phyloP scores from a whole-genome alignment of 2,888 invertebrate species.

The Fragum whitleyi region DNA sequence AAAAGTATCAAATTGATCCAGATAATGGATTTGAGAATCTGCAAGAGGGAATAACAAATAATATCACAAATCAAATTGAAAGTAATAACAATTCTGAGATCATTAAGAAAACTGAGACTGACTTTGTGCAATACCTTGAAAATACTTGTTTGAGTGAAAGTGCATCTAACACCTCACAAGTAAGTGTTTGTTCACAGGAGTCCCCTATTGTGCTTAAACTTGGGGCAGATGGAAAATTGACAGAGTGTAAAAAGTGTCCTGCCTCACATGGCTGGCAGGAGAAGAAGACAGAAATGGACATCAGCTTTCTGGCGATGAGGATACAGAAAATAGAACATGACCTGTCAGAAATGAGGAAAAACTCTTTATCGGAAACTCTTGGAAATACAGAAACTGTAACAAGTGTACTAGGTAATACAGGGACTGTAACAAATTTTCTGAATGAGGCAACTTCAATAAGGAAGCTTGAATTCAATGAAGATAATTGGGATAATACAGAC shows the following conservation, averaged over 20 bases:
- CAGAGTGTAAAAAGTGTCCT: slow-evolving; percentile 2
- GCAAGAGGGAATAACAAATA: too few species aligned
- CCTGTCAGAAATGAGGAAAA: slow-evolving; percentile 2
- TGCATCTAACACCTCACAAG: slow-evolving; percentile 3
- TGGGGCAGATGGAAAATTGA: not conserved
- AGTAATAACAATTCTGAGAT: not conserved
- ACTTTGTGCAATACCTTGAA: slow-evolving; percentile 20
- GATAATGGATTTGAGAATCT: too few species aligned
- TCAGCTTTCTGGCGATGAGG: slow-evolving; percentile 2
- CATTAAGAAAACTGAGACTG: slow-evolving; percentile 8
- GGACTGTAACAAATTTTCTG: too few species aligned
- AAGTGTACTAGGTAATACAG: not conserved
- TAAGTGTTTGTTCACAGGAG: slow-evolving; percentile 8
- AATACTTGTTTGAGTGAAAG: slow-evolving; percentile 10
- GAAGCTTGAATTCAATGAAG: too few species aligned
- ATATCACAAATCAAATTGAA: too few species aligned
- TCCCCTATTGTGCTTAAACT: slow-evolving; percentile 9
- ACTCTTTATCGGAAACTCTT: not conserved
- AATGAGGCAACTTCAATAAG: too few species aligned
- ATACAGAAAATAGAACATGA: slow-evolving; percentile 19
- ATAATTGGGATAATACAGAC: too few species aligned
- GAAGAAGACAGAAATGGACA: slow-evolving; percentile 17
- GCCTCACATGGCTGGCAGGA: slow-evolving; percentile 3
- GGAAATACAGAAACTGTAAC: too few species aligned
- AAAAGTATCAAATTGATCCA: too few species aligned